A percentile compares a stretch with the other conserved stretches of the same genome.
phyloP scores from a whole-genome alignment of 2,888 invertebrate species.

The Agonopterix arenella region DNA sequence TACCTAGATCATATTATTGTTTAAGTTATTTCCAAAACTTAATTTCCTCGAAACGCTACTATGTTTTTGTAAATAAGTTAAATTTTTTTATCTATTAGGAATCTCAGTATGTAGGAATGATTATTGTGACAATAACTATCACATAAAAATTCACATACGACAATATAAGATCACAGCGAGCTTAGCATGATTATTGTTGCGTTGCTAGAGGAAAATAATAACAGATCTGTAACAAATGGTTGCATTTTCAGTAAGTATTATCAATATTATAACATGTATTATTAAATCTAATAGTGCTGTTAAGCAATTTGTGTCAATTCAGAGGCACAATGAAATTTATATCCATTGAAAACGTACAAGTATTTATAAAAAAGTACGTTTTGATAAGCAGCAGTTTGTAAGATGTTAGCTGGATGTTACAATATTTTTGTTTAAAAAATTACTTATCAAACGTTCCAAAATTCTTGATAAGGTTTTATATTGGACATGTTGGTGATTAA shows the following conservation, averaged over 20 bases:
- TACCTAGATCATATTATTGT: slow-evolving; percentile 25
- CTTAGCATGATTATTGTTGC: slow-evolving; percentile 46
- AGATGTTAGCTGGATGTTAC: background rate
- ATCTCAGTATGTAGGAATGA: slow-evolving; percentile 15
- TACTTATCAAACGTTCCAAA: background rate
- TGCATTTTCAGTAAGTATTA: background rate
- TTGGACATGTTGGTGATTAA: background rate
- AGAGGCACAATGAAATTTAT: slow-evolving; percentile 6
- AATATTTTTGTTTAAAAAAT: background rate
- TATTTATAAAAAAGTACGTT: background rate
- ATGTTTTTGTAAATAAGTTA: too few relatives aligned
- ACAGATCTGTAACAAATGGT: background rate
- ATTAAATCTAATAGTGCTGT: background rate
- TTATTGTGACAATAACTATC: slow-evolving; percentile 68
- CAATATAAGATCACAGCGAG: slow-evolving; percentile 59
- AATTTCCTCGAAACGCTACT: too few relatives aligned
- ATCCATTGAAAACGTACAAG: slow-evolving; percentile 1
- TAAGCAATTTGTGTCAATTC: slow-evolving; percentile 13
- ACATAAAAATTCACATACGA: slow-evolving; percentile 56
- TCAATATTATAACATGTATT: background rate
- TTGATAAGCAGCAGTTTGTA: background rate
- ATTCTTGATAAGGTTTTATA: background rate
- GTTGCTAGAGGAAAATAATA: slow-evolving; percentile 12
- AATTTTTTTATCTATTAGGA: slow-evolving; percentile 5
- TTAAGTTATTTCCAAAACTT: slow-evolving; percentile 6